phyloP scores from a whole-genome alignment of 2,888 invertebrate species.

The Rutpela maculata region DNA sequence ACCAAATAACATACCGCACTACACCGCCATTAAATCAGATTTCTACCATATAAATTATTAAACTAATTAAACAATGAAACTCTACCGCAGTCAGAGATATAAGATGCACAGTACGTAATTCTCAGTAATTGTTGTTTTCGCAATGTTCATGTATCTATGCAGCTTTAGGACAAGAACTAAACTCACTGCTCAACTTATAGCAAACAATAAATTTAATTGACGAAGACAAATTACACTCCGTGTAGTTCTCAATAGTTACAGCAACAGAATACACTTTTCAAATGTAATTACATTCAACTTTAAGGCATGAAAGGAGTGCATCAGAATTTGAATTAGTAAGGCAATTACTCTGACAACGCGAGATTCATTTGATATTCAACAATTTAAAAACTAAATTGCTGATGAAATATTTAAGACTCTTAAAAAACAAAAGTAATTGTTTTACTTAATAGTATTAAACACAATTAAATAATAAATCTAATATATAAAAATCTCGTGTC shows the following conservation, averaged over 20 bases:
- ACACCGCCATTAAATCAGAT: too few relatives aligned
- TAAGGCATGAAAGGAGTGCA: background rate
- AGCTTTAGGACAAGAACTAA: background rate
- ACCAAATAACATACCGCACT: too few relatives aligned
- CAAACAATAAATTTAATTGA: constrained; percentile 4
- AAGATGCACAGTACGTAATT: background rate
- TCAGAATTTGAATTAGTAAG: background rate
- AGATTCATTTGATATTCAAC: too few relatives aligned
- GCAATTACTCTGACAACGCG: background rate
- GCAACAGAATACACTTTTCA: background rate
- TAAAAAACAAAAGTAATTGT: too few relatives aligned
- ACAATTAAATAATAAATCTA: too few relatives aligned
- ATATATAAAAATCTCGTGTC: too few relatives aligned
- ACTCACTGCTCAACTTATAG: background rate
- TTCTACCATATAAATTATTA: background rate
- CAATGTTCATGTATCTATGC: background rate
- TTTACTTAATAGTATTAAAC: too few relatives aligned
- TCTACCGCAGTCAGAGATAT: background rate
- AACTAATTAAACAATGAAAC: background rate
- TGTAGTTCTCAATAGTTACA: constrained; percentile 2
- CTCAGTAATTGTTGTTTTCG: background rate
- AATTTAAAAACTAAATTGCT: too few relatives aligned
- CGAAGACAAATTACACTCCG: background rate
- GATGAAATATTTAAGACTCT: too few relatives aligned
- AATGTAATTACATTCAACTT: background rate